Evolutionary conservation across 2,797 vertebrate species (phyloP).

Genomic region (Leptatherina wallacei): DNA sequence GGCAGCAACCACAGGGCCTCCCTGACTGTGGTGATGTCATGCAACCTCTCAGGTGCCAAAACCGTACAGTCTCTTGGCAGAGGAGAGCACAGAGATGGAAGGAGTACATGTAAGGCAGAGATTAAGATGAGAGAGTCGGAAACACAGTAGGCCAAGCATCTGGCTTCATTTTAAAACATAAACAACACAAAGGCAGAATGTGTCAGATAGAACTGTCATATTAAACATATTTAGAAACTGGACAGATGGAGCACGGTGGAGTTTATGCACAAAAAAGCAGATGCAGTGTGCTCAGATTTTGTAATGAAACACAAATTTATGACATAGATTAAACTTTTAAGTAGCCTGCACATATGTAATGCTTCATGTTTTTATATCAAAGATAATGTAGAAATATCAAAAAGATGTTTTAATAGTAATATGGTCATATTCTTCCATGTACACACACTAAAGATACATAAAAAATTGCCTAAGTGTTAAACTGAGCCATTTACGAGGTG

Average conservation of each 20-base stretch:
- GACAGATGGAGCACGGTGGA: no score
- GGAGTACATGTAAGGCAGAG: neutral
- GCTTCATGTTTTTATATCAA: neutral
- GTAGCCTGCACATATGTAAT: no score
- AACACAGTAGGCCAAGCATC: neutral
- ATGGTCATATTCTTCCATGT: neutral
- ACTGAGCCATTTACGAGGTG: neutral
- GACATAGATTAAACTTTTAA: no score
- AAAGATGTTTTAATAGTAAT: neutral
- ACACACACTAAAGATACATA: no score
- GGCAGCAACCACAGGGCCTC: neutral
- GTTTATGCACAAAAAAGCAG: no score
- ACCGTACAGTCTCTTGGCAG: neutral
- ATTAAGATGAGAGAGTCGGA: neutral
- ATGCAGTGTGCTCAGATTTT: no score
- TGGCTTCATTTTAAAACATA: neutral
- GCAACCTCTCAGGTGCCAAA: neutral
- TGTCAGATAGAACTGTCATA: neutral
- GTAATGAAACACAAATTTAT: no score
- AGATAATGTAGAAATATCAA: neutral
- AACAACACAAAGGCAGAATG: neutral
- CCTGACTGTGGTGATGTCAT: neutral
- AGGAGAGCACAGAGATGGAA: neutral
- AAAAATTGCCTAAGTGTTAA: no score
- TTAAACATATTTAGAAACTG: neutral